These are phyloP conservation scores for Denticeps clupeoides DNA, from an alignment of 2,797 vertebrate genomes.

Conservation along the genomic window DNA sequence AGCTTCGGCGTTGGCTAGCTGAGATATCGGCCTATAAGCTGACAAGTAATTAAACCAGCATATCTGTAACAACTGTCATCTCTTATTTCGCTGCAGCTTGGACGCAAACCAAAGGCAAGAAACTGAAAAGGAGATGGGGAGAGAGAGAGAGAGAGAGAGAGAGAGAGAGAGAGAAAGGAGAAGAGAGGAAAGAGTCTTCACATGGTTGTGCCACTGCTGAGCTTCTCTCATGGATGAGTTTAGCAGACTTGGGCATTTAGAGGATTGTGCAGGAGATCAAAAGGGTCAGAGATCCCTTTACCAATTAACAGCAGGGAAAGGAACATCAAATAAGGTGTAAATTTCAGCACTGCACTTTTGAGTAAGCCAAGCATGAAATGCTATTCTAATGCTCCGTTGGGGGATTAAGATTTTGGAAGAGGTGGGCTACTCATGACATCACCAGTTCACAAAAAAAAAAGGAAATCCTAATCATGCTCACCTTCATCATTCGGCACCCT, in stretches of 20 bases:
- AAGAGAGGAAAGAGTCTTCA: slow-evolving; percentile 53
- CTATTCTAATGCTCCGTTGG: slow-evolving; percentile 65
- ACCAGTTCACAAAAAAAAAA: slow-evolving; percentile 56
- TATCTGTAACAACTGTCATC: slow-evolving; percentile 98
- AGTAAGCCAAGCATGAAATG: slow-evolving; percentile 75
- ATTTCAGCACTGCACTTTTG: slow-evolving; percentile 82
- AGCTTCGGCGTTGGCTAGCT: slow-evolving; percentile 86
- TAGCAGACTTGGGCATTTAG: slow-evolving; percentile 82
- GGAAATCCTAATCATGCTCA: no score
- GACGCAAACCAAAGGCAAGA: slow-evolving; percentile 83
- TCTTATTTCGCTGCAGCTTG: slow-evolving; percentile 92
- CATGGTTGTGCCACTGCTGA: slow-evolving; percentile 64
- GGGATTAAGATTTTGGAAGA: no score
- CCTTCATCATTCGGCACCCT: no score
- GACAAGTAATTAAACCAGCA: slow-evolving; percentile 98
- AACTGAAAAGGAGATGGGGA: slow-evolving; percentile 40
- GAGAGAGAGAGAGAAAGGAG: slow-evolving; percentile 44
- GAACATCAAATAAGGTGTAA: slow-evolving; percentile 84
- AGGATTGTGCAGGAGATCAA: slow-evolving; percentile 78
- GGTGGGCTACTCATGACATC: slow-evolving; percentile 71
- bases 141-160: slow-evolving; percentile 47
- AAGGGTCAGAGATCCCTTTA: slow-evolving; percentile 81
- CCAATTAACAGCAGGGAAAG: slow-evolving; percentile 79
- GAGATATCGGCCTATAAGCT: slow-evolving; percentile 93
- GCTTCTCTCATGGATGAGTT: slow-evolving; percentile 76